Conservation (phyloP, 2,797 vertebrate genomes). For the Gymnocypris eckloni region DNA sequence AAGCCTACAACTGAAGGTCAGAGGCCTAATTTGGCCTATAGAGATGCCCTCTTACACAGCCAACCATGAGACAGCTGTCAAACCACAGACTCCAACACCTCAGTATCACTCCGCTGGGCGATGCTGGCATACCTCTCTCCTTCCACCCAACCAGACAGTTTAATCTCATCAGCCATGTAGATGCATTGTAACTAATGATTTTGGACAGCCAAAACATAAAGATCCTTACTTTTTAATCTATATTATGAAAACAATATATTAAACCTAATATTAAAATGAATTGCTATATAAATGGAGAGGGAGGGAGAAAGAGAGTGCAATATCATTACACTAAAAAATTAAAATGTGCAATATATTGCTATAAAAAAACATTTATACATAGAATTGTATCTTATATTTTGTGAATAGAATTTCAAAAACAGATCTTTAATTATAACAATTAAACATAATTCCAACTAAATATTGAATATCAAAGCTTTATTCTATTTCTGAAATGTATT, state of each 20-base stretch:
- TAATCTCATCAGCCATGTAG: conserved; percentile 13
- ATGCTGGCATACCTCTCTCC: conserved; percentile 75
- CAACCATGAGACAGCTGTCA: conserved; percentile 84
- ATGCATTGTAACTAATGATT: neutral
- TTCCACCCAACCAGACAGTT: neutral
- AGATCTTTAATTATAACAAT: too few species aligned
- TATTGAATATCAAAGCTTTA: too few species aligned
- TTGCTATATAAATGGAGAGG: too few species aligned
- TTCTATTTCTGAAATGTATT: too few species aligned
- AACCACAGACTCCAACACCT: conserved; percentile 89
- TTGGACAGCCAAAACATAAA: neutral
- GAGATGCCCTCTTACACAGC: conserved; percentile 79
- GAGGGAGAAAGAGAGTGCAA: too few species aligned
- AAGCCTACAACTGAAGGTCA: conserved; percentile 78
- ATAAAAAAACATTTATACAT: too few species aligned
- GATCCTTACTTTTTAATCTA: neutral
- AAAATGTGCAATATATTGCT: too few species aligned
- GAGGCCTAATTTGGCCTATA: conserved; percentile 92
- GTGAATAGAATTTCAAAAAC: too few species aligned
- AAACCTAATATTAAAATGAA: neutral
- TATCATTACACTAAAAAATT: too few species aligned
- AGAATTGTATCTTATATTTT: too few species aligned
- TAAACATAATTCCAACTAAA: too few species aligned
- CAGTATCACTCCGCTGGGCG: conserved; percentile 83
- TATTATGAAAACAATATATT: neutral